Percentiles rank a stretch among this genome's conserved stretches.
These are phyloP conservation scores for Porites lobata DNA, from an alignment of 92 coral and sea anemone species.

Conservation along the genomic window DNA sequence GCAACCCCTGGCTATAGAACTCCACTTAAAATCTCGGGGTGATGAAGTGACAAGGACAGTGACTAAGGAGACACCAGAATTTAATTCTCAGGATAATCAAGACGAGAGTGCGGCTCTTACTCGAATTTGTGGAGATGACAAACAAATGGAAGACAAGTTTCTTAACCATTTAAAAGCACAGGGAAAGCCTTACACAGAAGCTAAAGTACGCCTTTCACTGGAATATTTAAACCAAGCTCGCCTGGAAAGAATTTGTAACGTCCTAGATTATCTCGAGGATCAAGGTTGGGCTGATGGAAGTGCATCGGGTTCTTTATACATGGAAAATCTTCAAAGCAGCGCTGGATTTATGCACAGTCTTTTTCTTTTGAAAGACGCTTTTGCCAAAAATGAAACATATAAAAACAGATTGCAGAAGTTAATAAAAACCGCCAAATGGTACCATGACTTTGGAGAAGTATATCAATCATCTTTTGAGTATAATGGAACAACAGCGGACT, in stretches of 20 bases:
- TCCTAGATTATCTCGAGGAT: slow-evolving; percentile 38
- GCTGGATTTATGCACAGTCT: slow-evolving; percentile 67
- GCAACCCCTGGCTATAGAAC: slow-evolving; percentile 51
- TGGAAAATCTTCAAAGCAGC: slow-evolving; percentile 63
- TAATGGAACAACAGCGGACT: slow-evolving; percentile 82
- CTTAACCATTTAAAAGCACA: neutral
- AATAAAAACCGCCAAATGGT: slow-evolving; percentile 74
- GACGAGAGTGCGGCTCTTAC: neutral
- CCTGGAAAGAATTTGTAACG: slow-evolving; percentile 14
- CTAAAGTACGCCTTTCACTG: neutral
- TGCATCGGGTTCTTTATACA: slow-evolving; percentile 67
- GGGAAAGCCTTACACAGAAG: neutral
- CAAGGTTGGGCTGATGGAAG: slow-evolving; percentile 85
- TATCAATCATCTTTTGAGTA: slow-evolving; percentile 70
- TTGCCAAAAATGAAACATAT: slow-evolving; percentile 29
- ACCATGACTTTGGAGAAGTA: slow-evolving; percentile 78
- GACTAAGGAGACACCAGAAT: slow-evolving; percentile 6
- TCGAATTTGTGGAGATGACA: neutral
- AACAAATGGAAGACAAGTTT: neutral
- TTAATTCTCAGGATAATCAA: neutral
- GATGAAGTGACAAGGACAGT: slow-evolving; percentile 26
- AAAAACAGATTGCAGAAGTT: slow-evolving; percentile 29
- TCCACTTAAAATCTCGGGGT: slow-evolving; percentile 31
- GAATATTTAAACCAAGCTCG: slow-evolving; percentile 5
- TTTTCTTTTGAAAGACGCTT: slow-evolving; percentile 54